These are phyloP conservation scores for Protula sp. DNA, from an alignment of 2,888 invertebrate species.

Conservation along the genomic window DNA sequence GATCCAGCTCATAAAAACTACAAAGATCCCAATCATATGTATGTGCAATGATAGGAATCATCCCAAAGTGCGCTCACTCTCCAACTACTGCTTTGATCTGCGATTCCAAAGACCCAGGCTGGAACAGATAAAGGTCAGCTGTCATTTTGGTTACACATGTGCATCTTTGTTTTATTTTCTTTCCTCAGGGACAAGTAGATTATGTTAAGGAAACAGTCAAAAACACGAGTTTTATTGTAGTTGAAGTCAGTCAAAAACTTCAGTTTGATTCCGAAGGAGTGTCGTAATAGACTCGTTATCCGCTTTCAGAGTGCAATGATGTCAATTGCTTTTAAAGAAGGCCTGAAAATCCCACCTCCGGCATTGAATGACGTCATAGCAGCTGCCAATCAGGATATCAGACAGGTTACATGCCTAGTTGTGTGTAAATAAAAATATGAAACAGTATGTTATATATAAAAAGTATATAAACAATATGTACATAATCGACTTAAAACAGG, in stretches of 20 bases:
- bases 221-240: too few relatives aligned
- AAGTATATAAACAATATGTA: neutral
- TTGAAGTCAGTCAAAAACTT: too few relatives aligned
- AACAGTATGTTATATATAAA: neutral
- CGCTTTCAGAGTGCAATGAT: slow-evolving; percentile 67
- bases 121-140: slow-evolving; percentile 89
- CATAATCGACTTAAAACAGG: slow-evolving; percentile 8
- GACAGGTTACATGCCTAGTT: slow-evolving; percentile 70
- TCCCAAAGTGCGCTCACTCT: slow-evolving; percentile 85
- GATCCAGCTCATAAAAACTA: slow-evolving; percentile 80
- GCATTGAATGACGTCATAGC: slow-evolving; percentile 76
- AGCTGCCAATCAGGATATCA: slow-evolving; percentile 84
- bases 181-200: too few relatives aligned
- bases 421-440: too few relatives aligned
- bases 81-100: slow-evolving; percentile 91
- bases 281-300: too few relatives aligned
- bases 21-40: slow-evolving; percentile 61
- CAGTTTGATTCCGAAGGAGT: too few relatives aligned
- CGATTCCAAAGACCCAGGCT: slow-evolving; percentile 75
- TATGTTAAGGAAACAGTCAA: too few relatives aligned
- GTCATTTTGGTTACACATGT: too few relatives aligned
- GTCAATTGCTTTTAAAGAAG: slow-evolving; percentile 86
- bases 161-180: too few relatives aligned
- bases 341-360: slow-evolving; percentile 70
- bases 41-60: slow-evolving; percentile 94